Conservation (phyloP, 1,140 invertebrate species). For the Camponotus vicinus region DNA sequence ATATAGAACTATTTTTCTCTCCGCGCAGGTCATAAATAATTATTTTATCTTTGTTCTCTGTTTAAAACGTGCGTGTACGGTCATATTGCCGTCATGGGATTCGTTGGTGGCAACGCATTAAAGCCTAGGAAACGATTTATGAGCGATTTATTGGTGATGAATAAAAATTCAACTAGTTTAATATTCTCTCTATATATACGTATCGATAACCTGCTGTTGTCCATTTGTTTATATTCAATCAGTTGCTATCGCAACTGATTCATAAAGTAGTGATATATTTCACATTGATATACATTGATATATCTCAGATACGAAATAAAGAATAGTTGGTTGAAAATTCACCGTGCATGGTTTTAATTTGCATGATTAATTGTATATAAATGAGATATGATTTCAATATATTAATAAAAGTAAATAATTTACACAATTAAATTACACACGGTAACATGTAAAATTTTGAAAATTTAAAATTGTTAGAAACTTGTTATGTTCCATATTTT, state of each 20-base stretch:
- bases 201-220: slow-evolving; percentile 38
- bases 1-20: not conserved
- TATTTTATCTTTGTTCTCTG: slow-evolving; percentile 26
- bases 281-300: too few species aligned
- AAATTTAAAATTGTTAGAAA: slow-evolving; percentile 18
- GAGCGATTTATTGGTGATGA: slow-evolving; percentile 25
- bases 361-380: slow-evolving; percentile 25
- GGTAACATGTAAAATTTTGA: not conserved
- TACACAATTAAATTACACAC: not conserved
- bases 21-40: slow-evolving; percentile 25
- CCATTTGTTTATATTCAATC: slow-evolving; percentile 31
- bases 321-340: not conserved
- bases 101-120: slow-evolving; percentile 9
- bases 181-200: not conserved
- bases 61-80: slow-evolving; percentile 21
- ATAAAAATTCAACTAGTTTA: slow-evolving; percentile 54
- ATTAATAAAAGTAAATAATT: slow-evolving; percentile 21
- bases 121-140: slow-evolving; percentile 41
- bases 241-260: not conserved
- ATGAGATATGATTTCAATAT: not conserved
- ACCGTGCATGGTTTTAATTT: slow-evolving; percentile 1
- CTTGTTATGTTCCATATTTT: not conserved
- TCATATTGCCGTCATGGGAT: not conserved
- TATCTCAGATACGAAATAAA: slow-evolving; percentile 24
- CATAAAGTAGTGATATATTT: slow-evolving; percentile 31